Evolutionary conservation across 2,888 invertebrate species (phyloP), one percentile per base, ranked within the genome.

Genomic region (Sphecodes monilicornis): DNA sequence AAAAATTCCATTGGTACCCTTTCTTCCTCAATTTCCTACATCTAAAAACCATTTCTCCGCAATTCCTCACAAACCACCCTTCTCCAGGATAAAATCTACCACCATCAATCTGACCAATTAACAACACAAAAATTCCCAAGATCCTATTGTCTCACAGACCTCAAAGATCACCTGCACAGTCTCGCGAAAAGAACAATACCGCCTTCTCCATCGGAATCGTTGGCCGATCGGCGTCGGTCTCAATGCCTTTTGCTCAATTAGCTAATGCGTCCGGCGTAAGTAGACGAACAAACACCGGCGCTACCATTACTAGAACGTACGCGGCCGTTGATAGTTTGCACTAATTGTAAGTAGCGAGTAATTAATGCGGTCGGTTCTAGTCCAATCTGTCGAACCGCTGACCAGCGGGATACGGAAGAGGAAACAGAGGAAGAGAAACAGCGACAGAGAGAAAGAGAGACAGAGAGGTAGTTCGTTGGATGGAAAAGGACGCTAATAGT

Each of bases 281-380:
- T 79, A 68, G 66, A 54, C 32, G 82, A 74, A 69, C 78, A 75
- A 81, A 76, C 75, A 50, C 66, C 76, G n/a, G 57, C 16, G 57
- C 74, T 72, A 85, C 84, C 82, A 84, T 85, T 83, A 80, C 79
- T 81, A 60, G 82, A 81, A 84, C 66, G 70, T 64, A 60, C 36
- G 74, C 79, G 76, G 76, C 71, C 81, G 80, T 73, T 78, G 82
- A 83, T 78, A 86, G 88, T 84, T 86, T 88, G 85, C 86, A 89
- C 90, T 89, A 92, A 91, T 92, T 89, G 91, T 91, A 91, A 92
- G 92, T 90, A 91, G 91, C 92, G 89, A 93, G 93, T 93, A 93
- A 93, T 93, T 93, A 93, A 93, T 93, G 93, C 91, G 93, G 93
- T 93, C 91, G 90, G 91, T 91, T 91, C 90, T 88, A 89, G 88